Conservation (phyloP, 2,797 vertebrate species). For the Anolis apletophallus region DNA sequence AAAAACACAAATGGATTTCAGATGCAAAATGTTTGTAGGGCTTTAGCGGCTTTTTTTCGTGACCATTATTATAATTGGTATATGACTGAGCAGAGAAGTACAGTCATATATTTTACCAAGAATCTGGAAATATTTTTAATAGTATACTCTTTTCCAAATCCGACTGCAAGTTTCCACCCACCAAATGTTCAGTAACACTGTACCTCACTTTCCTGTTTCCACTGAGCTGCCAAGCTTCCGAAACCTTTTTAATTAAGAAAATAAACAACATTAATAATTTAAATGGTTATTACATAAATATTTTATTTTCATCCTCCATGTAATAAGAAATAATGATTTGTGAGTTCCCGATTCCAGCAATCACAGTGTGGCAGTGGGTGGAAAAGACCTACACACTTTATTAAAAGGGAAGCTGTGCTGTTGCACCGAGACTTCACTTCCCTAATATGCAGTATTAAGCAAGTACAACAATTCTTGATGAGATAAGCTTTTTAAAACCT, state of each 20-base stretch:
- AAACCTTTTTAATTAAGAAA: slow-evolving; percentile 18
- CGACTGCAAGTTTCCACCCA: not conserved
- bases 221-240: slow-evolving; percentile 19
- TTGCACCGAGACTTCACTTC: slow-evolving; percentile 20
- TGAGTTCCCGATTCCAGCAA: not conserved
- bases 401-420: slow-evolving; percentile 23
- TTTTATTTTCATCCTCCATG: slow-evolving; percentile 23
- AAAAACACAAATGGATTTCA: not conserved
- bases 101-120: not conserved
- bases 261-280: slow-evolving; percentile 44
- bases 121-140: not conserved
- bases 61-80: not conserved
- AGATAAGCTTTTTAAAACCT: slow-evolving; percentile 50
- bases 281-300: slow-evolving; percentile 26
- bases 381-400: not conserved
- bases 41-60: not conserved
- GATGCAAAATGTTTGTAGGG: not conserved
- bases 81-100: not conserved
- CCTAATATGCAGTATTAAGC: slow-evolving; percentile 41
- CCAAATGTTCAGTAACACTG: not conserved
- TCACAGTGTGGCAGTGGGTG: no score
- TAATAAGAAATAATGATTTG: slow-evolving; percentile 15
- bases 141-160: not conserved
- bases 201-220: not conserved
- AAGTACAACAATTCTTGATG: slow-evolving; percentile 36